These are phyloP conservation scores for Opisthocomus hoazin DNA, from an alignment of 2,113 vertebrate species.

Conservation along the genomic window DNA sequence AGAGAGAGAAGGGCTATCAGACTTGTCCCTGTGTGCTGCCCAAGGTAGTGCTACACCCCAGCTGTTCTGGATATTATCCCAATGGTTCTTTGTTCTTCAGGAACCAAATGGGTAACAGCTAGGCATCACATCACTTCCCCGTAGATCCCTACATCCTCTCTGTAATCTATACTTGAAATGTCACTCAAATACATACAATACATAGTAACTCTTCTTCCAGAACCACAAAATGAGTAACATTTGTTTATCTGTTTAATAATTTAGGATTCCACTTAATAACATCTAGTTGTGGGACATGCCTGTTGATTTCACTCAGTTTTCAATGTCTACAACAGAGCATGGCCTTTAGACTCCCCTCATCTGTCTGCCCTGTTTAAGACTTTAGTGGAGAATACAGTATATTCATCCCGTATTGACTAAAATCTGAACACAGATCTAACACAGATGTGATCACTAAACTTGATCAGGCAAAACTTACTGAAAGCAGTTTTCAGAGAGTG, in stretches of 20 bases:
- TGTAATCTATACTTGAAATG: not conserved
- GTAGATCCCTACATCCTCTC: not conserved
- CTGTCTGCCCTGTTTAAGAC: not conserved
- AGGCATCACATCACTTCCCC: not conserved
- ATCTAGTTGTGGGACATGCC: not conserved
- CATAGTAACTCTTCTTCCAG: not conserved
- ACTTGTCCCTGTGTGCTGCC: not conserved
- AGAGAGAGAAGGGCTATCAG: not conserved
- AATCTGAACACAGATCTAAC: not conserved
- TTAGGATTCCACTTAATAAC: not conserved
- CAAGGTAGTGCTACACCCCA: accelerated
- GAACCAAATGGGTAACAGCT: not conserved
- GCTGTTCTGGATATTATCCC: not conserved
- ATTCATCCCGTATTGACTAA: not conserved
- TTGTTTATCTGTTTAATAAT: not conserved
- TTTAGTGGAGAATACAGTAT: not conserved
- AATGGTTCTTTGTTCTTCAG: not conserved
- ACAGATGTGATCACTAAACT: not conserved
- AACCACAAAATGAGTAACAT: not conserved
- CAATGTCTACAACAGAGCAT: not conserved
- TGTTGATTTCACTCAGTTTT: not conserved
- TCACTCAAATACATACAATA: not conserved
- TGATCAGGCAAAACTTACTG: not conserved
- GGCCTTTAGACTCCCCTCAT: not conserved
- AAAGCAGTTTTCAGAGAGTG: not conserved